Evolutionary conservation across 92 coral and sea anemone genomes (phyloP).

Genomic region (Palythoa grandiflora): DNA sequence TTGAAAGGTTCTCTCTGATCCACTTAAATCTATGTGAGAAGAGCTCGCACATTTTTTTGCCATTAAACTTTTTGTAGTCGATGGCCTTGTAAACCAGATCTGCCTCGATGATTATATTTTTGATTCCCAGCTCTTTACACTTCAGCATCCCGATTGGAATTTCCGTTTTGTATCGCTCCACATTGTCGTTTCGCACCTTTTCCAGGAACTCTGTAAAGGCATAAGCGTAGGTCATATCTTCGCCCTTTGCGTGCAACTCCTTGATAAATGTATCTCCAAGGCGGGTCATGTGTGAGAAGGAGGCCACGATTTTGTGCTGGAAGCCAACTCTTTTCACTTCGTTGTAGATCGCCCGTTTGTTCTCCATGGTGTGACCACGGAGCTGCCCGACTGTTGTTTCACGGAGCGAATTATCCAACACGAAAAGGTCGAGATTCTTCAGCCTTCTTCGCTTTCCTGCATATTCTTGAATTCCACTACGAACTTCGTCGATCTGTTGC

Average conservation of each 20-base stretch:
- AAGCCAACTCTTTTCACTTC: slow-evolving; percentile 69
- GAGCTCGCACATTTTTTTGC: slow-evolving; percentile 44
- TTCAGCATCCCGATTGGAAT: slow-evolving; percentile 65
- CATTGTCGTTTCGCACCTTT: slow-evolving; percentile 28
- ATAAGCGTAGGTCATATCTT: slow-evolving; percentile 62
- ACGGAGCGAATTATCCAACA: slow-evolving; percentile 86
- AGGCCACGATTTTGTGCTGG: slow-evolving; percentile 65
- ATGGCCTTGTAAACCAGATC: slow-evolving; percentile 56
- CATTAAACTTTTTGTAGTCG: slow-evolving; percentile 60
- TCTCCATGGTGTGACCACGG: slow-evolving; percentile 72
- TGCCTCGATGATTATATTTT: slow-evolving; percentile 59
- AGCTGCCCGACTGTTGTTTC: slow-evolving; percentile 86
- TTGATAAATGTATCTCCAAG: slow-evolving; percentile 65
- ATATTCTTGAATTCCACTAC: slow-evolving; percentile 31
- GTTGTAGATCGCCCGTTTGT: slow-evolving; percentile 68
- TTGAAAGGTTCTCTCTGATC: slow-evolving; percentile 61
- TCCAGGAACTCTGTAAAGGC: slow-evolving; percentile 70
- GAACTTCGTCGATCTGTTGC: slow-evolving; percentile 42
- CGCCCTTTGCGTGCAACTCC: slow-evolving; percentile 57
- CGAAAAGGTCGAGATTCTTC: slow-evolving; percentile 64
- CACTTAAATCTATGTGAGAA: slow-evolving; percentile 62
- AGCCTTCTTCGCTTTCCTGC: slow-evolving; percentile 54
- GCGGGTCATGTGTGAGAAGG: slow-evolving; percentile 73
- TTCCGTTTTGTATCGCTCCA: slow-evolving; percentile 40
- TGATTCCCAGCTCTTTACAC: slow-evolving; percentile 54